Evolutionary conservation across 2,888 invertebrate genomes (phyloP), one percentile per base, ranked within the genome.

Genomic region (Tetramorium bicarinatum): DNA sequence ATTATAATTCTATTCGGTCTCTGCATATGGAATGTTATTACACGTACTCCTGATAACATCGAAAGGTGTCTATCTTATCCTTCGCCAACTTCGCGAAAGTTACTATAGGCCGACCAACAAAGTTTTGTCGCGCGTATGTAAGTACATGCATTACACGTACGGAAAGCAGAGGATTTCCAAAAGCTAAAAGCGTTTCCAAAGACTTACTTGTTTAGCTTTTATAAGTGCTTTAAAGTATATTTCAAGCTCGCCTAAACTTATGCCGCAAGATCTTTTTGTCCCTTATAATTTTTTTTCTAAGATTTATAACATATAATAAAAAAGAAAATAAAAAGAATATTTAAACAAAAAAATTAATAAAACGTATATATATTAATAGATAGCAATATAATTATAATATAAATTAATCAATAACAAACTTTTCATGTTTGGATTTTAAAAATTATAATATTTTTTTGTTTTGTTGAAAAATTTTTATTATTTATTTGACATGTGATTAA

Each of bases 1-100:
- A 80, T 80, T 81, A 81, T 89, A 88, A 89, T 84, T 87, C 82
- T 75, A 89, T 88, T 87, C 84, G 79, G 87, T 83, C 82, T 67
- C 64, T 75, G 84, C 77, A 75, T 82, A 83, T 72, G 87, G 86
- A 87, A 87, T 71, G 76, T 83, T 83, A 83, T 87, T 88, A 88
- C 67, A 82, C 49, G 66, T 59, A 72, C 25, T 47, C 76, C 13
- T 77, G 81, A 62, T 87, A 87, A 87, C 80, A 80, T 61, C 69
- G 61, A 64, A 86, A 67, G 82, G 79, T 74, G 85, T 88, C 86
- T 77, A 86, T 88, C 86, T 88, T 88, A 71, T 66, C 56, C 34
- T 49, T 44, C 75, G 61, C 49, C n/a, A 47, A 52, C 77, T 82
- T 54, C 13, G 64, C 41, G 56, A 74, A 85, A 84, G 83, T 85